phyloP scores from a whole-genome alignment of 2,113 vertebrate genomes.

The Tachysurus vachellii region DNA sequence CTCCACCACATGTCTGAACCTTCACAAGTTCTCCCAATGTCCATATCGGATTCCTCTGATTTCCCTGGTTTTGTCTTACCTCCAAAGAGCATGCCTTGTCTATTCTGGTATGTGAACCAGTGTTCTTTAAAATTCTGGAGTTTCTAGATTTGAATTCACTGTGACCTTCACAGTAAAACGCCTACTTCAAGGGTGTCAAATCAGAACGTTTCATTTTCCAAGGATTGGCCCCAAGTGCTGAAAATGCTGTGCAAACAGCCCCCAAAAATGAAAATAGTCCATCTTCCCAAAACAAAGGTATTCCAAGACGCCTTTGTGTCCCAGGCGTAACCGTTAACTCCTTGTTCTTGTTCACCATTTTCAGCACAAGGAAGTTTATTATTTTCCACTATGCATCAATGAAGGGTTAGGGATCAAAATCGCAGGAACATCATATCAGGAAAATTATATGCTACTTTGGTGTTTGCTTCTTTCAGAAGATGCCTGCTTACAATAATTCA shows the following conservation, averaged over 20 bases:
- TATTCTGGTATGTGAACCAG: neutral
- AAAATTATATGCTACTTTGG: slow-evolving; percentile 42
- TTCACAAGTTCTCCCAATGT: neutral
- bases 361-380: neutral
- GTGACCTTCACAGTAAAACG: too few species aligned
- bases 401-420: neutral
- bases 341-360: neutral
- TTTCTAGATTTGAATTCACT: neutral
- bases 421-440: neutral
- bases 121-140: neutral
- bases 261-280: slow-evolving; percentile 67
- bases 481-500: slow-evolving; percentile 58
- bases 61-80: neutral
- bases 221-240: slow-evolving; percentile 54
- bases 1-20: neutral
- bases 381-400: neutral
- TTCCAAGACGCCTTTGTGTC: slow-evolving; percentile 10
- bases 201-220: slow-evolving; percentile 32
- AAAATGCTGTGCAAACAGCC: slow-evolving; percentile 62
- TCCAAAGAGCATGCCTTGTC: neutral
- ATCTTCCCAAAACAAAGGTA: slow-evolving; percentile 58
- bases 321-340: neutral
- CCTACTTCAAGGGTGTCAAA: slow-evolving; percentile 42
- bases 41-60: neutral
- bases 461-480: slow-evolving; percentile 36